Percentiles rank a stretch among this genome's conserved stretches.
Conservation (phyloP, 2,113 vertebrate genomes). For the Meriones unguiculatus region DNA sequence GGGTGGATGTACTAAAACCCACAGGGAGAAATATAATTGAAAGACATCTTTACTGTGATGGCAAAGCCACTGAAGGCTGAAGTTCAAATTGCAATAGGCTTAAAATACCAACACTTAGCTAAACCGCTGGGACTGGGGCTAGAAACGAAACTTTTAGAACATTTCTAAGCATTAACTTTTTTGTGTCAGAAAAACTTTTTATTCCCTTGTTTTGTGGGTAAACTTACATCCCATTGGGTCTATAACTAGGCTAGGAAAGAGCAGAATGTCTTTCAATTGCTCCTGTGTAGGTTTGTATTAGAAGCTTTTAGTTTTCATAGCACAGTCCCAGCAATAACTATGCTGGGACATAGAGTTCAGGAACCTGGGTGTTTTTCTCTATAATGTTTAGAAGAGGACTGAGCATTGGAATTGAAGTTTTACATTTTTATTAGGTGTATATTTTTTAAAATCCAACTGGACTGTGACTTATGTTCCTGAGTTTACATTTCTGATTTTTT, state of each 20-base stretch:
- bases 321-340: neutral
- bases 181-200: neutral
- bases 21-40: constrained; percentile 67
- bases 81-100: constrained; percentile 53
- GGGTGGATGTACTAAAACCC: constrained; percentile 12
- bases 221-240: neutral
- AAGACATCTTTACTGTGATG: neutral
- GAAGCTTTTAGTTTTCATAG: neutral
- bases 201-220: neutral
- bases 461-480: constrained; percentile 15
- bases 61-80: constrained; percentile 27
- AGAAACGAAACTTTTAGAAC: constrained; percentile 4
- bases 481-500: constrained; percentile 7
- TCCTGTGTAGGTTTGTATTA: neutral
- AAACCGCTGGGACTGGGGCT: neutral
- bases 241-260: neutral
- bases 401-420: neutral
- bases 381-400: neutral
- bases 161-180: constrained; percentile 8
- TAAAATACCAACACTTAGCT: constrained; percentile 46
- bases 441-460: neutral
- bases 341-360: neutral
- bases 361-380: neutral
- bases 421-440: neutral
- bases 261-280: neutral